Percentiles rank a stretch among this genome's conserved stretches.
phyloP scores from a whole-genome alignment of 2,888 invertebrate species.

The Nasonovia ribisnigri region DNA sequence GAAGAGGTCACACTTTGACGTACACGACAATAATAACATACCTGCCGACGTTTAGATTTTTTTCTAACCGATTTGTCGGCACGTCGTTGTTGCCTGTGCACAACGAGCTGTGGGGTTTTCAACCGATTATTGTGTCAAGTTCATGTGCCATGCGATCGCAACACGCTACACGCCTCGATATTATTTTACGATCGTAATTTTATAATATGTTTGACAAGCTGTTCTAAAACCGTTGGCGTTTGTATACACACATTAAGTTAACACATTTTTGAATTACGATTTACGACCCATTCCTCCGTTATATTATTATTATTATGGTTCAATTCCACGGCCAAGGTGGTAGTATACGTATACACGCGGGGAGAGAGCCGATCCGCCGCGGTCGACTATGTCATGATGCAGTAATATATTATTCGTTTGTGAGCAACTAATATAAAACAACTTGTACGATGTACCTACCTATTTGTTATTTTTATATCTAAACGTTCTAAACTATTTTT shows the following conservation, averaged over 20 bases:
- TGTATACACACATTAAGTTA: background rate
- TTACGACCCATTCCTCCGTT: conserved; percentile 15
- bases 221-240: conserved; percentile 11
- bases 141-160: background rate
- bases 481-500: background rate
- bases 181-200: background rate
- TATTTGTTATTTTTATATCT: background rate
- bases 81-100: background rate
- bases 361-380: background rate
- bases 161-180: conserved; percentile 16
- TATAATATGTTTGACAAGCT: background rate
- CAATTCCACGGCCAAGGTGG: background rate
- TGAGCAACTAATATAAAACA: background rate
- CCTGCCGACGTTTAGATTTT: background rate
- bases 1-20: background rate
- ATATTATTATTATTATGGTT: background rate
- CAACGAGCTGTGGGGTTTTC: background rate
- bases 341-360: background rate
- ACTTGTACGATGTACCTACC: background rate
- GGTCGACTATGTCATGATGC: background rate
- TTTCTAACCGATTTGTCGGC: conserved; percentile 23
- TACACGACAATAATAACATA: background rate
- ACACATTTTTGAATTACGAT: background rate
- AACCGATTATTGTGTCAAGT: background rate
- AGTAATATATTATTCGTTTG: background rate